Percentiles rank a stretch among this genome's conserved stretches.
Evolutionary conservation across 2,888 invertebrate genomes (phyloP).

Genomic region (Ochlodes sylvanus): DNA sequence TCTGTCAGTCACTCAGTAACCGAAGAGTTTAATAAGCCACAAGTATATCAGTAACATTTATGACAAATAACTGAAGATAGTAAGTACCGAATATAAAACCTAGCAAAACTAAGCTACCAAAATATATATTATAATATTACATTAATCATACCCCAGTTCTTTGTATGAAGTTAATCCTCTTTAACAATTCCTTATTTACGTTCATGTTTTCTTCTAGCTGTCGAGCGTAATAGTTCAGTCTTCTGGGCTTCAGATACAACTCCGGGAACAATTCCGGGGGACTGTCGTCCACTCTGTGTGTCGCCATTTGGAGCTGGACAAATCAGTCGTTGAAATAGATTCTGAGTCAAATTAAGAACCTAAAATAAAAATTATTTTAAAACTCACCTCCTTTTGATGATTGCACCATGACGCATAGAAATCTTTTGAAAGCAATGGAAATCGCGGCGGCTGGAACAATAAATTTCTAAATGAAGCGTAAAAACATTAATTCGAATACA

Average conservation of each 20-base stretch:
- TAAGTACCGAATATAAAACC: no score
- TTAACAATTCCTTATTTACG: slow-evolving; percentile 85
- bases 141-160: slow-evolving; percentile 77
- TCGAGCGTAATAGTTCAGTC: slow-evolving; percentile 77
- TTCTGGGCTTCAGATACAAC: slow-evolving; percentile 79
- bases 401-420: slow-evolving; percentile 74
- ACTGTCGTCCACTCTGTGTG: slow-evolving; percentile 75
- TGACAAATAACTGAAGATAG: no score
- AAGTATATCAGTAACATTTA: no score
- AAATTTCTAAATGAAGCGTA: slow-evolving; percentile 18
- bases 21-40: no score
- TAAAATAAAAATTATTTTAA: neutral
- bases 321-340: neutral
- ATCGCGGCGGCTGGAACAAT: slow-evolving; percentile 68
- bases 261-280: slow-evolving; percentile 83
- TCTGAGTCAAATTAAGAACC: no score
- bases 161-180: slow-evolving; percentile 85
- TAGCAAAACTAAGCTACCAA: no score
- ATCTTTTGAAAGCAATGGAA: slow-evolving; percentile 62
- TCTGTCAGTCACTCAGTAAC: no score
- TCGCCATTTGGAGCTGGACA: slow-evolving; percentile 65
- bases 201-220: slow-evolving; percentile 75
- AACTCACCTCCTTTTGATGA: slow-evolving; percentile 71
- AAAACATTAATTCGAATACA: neutral
- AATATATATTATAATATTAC: neutral